Conservation (phyloP, 2,797 vertebrate genomes). For the Typhlichthys eigenmanni region DNA sequence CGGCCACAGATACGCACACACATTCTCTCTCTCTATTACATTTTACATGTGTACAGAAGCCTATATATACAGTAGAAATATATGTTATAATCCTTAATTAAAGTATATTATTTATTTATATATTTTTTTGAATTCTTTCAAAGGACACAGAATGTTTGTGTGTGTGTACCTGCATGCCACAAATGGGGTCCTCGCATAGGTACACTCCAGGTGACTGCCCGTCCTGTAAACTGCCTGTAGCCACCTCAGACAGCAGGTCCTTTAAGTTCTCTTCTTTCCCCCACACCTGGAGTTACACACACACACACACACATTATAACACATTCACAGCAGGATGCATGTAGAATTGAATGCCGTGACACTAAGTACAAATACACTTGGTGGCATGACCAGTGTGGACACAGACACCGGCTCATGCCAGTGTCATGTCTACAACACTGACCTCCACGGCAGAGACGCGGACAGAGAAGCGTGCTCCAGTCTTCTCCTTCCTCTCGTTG, state of each 20-base stretch:
- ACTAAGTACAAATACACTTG: no score
- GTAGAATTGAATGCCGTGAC: no score
- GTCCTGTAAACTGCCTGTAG: constrained; percentile 94
- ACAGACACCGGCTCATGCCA: not conserved
- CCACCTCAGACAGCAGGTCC: constrained; percentile 93
- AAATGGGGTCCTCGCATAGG: constrained; percentile 97
- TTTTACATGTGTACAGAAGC: no score
- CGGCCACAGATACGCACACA: constrained; percentile 24
- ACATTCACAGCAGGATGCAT: not conserved
- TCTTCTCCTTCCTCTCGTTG: constrained; percentile 95
- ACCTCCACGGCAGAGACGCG: constrained; percentile 95
- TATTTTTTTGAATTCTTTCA: not conserved
- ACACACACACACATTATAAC: constrained; percentile 1
- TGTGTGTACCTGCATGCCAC: constrained; percentile 91
- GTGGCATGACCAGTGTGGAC: no score
- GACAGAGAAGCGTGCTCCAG: constrained; percentile 94
- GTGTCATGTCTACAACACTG: constrained; percentile 29
- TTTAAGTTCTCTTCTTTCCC: constrained; percentile 97
- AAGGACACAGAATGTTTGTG: not conserved
- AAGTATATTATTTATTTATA: not conserved
- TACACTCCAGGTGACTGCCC: constrained; percentile 97
- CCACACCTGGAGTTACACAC: constrained; percentile 78
- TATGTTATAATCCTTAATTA: no score
- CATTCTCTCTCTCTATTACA: not conserved
- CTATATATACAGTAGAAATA: no score